These are phyloP conservation scores for Nyctibius bracteatus DNA, from an alignment of 2,113 vertebrate species.

Conservation along the genomic window DNA sequence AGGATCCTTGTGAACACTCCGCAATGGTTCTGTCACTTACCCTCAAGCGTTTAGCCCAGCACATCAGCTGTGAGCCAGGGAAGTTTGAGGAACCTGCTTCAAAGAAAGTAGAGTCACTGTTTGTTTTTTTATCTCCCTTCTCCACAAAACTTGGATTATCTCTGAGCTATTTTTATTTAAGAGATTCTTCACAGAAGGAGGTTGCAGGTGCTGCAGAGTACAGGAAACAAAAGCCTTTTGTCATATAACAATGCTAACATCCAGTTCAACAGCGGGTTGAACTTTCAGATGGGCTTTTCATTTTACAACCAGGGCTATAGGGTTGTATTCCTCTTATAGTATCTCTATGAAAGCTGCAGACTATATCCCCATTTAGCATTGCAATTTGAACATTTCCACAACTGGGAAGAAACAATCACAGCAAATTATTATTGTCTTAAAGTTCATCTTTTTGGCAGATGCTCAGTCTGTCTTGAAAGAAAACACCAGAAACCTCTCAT, in stretches of 20 bases:
- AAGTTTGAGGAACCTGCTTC: background rate
- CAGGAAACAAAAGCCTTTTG: background rate
- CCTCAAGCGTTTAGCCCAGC: background rate
- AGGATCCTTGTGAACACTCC: background rate
- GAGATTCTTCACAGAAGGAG: background rate
- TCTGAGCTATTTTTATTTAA: background rate
- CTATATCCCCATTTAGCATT: background rate
- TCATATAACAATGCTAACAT: fast-evolving
- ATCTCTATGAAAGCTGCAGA: background rate
- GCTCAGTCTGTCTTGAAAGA: background rate
- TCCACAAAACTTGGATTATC: background rate
- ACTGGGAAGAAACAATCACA: background rate
- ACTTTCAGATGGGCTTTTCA: background rate
- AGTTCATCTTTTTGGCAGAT: background rate
- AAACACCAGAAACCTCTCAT: background rate
- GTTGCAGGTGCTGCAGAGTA: background rate
- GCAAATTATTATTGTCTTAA: background rate
- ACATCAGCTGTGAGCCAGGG: background rate
- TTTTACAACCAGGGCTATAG: background rate
- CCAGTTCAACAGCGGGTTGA: background rate
- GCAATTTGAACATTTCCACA: background rate
- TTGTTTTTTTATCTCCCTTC: background rate
- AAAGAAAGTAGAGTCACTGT: background rate
- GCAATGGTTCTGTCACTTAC: background rate
- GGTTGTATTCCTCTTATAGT: background rate